Evolutionary conservation across 2,113 vertebrate genomes (phyloP), one percentile per base, ranked within the genome.

Genomic region (Cynocephalus volans): DNA sequence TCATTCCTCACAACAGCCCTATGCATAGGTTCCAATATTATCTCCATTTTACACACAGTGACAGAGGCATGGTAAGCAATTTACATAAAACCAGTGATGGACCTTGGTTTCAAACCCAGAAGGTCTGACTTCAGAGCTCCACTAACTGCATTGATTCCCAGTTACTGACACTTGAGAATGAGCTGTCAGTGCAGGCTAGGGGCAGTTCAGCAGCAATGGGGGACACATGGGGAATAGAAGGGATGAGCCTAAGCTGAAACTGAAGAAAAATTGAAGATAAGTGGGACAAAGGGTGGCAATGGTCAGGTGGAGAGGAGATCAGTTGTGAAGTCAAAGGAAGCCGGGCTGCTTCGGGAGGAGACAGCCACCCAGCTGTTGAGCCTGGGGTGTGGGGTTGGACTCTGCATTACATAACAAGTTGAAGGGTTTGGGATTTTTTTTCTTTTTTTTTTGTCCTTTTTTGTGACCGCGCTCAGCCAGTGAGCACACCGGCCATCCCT

Each of bases 211-310:
- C 56, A 58, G 45, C 45, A 75, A 3, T 3, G 10, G 19, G 24
- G 60, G 17, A 60, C 19, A 15, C 3, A 0, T 3, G n/a, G 62
- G 11, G 26, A 45, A 6, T 17, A 54, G 64, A 77, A 62, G 28
- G 5, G 26, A 11, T 4, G n/a, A 70, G 56, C 14, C 23, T 10
- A 19, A 9, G 23, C 65, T 52, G 17, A 79, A 28, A 54, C 5
- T 6, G 58, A 82, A 52, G 76, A 77, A 41, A 54, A 56, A 31
- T 0, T 41, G 52, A 28, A 24, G 9, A 48, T 19, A 8, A 69
- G 28, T 4, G 0, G 23, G 15, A 6, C 5, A 19, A 12, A 5
- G 11, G 5, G 17, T 8, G 5, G 73, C 26, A 28, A n/a, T 15
- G 41, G 1, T 82, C 36, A n/a, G 36, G 17, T 36, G 50, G 33